Evolutionary conservation across 2,113 vertebrate species (phyloP).

Genomic region (Cyprinodon tularosa): DNA sequence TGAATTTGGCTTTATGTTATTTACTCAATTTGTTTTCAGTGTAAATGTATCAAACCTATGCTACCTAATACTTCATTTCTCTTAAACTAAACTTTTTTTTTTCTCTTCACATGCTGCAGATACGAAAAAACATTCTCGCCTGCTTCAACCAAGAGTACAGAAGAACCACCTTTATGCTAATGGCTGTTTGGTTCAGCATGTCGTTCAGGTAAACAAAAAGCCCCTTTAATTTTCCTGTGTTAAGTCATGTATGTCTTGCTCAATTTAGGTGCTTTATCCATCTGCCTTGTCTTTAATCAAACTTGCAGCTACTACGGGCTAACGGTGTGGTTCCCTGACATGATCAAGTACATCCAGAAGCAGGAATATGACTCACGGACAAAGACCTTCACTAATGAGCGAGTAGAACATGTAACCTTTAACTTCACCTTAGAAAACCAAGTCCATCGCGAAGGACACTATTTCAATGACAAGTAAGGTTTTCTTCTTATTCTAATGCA

Average conservation of each 20-base stretch:
- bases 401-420: conserved; percentile 91
- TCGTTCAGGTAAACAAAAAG: conserved; percentile 90
- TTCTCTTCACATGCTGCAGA: conserved; percentile 70
- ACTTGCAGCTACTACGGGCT: conserved; percentile 91
- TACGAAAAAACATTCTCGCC: conserved; percentile 89
- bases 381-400: conserved; percentile 88
- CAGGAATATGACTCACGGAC: conserved; percentile 91
- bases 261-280: neutral
- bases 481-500: neutral
- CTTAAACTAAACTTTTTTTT: neutral
- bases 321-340: conserved; percentile 97
- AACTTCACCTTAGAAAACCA: conserved; percentile 99
- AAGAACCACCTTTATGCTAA: conserved; percentile 93
- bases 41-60: neutral
- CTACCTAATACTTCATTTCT: neutral
- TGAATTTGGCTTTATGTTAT: too few relatives aligned
- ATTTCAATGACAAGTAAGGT: conserved; percentile 94
- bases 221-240: neutral
- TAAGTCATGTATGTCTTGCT: fast-evolving
- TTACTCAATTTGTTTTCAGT: neutral
- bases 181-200: conserved; percentile 98
- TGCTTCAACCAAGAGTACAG: conserved; percentile 90
- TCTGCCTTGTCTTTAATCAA: neutral
- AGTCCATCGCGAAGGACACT: conserved; percentile 89
- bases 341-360: conserved; percentile 97